A percentile compares a stretch with the other conserved stretches of the same genome.
These are phyloP conservation scores for Calameuta pallipes DNA, from an alignment of 2,888 invertebrate species.

Conservation along the genomic window DNA sequence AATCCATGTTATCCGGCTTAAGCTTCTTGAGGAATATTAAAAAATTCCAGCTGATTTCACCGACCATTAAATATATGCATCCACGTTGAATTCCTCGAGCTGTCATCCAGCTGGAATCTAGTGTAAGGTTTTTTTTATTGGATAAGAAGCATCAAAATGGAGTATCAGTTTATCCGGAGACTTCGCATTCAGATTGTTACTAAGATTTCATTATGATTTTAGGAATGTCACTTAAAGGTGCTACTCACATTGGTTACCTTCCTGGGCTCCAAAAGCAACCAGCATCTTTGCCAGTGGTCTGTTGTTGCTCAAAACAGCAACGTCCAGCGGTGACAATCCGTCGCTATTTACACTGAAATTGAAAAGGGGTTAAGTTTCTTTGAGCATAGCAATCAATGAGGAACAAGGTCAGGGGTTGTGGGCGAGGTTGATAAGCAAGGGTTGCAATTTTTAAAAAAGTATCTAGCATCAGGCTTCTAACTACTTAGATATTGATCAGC, in stretches of 20 bases:
- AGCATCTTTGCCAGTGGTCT: constrained; percentile 90
- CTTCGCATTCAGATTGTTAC: background rate
- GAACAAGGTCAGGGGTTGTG: background rate
- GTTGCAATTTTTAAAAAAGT: background rate
- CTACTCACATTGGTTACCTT: constrained; percentile 84
- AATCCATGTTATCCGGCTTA: background rate
- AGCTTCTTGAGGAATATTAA: background rate
- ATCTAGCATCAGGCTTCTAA: background rate
- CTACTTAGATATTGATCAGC: background rate
- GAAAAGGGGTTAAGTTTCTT: background rate
- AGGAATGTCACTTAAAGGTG: background rate
- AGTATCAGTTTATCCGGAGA: background rate
- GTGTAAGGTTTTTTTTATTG: background rate
- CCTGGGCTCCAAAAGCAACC: constrained; percentile 86
- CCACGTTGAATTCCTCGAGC: background rate
- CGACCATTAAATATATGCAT: background rate
- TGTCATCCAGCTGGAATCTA: background rate
- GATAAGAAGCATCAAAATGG: background rate
- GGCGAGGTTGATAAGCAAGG: too few species aligned
- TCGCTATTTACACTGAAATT: constrained; percentile 85
- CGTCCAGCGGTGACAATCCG: constrained; percentile 89
- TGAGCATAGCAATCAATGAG: background rate
- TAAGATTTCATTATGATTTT: background rate
- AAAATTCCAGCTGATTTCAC: background rate
- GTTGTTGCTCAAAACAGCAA: constrained; percentile 92